Evolutionary conservation across 2,888 invertebrate species (phyloP), one percentile per base, ranked within the genome.

Genomic region (Clistopyga incitator): DNA sequence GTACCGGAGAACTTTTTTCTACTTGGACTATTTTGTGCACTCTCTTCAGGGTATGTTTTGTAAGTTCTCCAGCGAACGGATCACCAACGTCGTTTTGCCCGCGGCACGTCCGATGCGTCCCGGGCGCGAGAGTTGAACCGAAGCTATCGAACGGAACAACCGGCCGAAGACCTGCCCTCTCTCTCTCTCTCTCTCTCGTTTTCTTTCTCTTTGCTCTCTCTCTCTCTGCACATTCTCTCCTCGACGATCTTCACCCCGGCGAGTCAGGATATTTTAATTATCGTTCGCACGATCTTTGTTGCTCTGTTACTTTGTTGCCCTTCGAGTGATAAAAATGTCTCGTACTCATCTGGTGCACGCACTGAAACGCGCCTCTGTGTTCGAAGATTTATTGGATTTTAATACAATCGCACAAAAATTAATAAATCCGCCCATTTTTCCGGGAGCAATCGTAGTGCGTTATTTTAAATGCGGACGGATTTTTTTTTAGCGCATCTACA

Each of bases 51-150:
- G 61, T 70, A 90, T 89, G 88, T 82, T 89, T 87, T 82, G 87
- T 87, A 88, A 89, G 86, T 85, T 86, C 87, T 87, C 86, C 84
- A 85, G 84, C 78, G 78, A 67, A 13, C n/a, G 84, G 92, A 92
- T 92, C 92, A 90, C 92, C 92, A 91, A 92, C 92, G 92, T 89
- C 86, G 92, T 90, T 92, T 85, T 83, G 85, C 90, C 92, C 86
- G 34, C 83, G 84, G 91, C 90, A 87, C 85, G 87, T 89, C 86
- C 90, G 88, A 91, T 90, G 88, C 87, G 86, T 90, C 86, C 81
- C 83, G 81, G 86, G 68, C 82, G 85, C 82, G 87, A 84, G 88
- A 89, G 88, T 86, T 88, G 88, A 88, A 88, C 87, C 90, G 85
- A 88, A 89, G 87, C 87, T 87, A 89, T 90, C 86, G 89, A 91